Evolutionary conservation across 2,797 vertebrate genomes (phyloP).

Genomic region (Gymnoscopelus microlampas): DNA sequence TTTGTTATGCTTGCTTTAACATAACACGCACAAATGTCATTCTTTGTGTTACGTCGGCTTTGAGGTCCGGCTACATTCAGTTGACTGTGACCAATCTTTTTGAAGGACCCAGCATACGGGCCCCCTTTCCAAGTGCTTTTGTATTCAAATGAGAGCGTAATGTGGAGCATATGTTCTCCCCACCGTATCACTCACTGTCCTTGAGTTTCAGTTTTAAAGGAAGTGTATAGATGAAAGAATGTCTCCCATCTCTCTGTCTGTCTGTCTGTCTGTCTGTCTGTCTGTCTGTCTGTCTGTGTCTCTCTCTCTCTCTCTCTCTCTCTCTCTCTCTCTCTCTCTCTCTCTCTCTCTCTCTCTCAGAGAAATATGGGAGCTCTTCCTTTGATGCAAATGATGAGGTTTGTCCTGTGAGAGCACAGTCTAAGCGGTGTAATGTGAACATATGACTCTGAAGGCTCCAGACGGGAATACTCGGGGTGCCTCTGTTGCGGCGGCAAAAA

Average conservation of each 20-base stretch:
- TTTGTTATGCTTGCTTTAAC: slow-evolving; percentile 63
- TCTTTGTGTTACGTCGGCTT: slow-evolving; percentile 52
- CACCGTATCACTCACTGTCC: slow-evolving; percentile 69
- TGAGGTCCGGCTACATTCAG: slow-evolving; percentile 57
- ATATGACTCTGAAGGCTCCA: slow-evolving; percentile 83
- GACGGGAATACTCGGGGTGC: slow-evolving; percentile 82
- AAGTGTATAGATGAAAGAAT: slow-evolving; percentile 84
- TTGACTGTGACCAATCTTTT: slow-evolving; percentile 74
- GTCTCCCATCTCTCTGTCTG: slow-evolving; percentile 55
- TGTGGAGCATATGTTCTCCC: slow-evolving; percentile 74
- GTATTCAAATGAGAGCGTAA: slow-evolving; percentile 81
- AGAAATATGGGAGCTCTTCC: slow-evolving; percentile 73
- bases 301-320: slow-evolving; percentile 54
- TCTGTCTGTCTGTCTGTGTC: slow-evolving; percentile 46
- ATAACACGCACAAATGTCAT: slow-evolving; percentile 63
- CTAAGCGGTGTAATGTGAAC: slow-evolving; percentile 68
- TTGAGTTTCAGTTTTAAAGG: slow-evolving; percentile 76
- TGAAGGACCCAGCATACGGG: slow-evolving; percentile 63
- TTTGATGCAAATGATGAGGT: slow-evolving; percentile 80
- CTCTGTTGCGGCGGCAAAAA: slow-evolving; percentile 59
- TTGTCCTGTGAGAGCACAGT: slow-evolving; percentile 68
- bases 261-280: slow-evolving; percentile 36
- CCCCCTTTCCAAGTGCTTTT: slow-evolving; percentile 71
- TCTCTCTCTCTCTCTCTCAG: slow-evolving; percentile 49
- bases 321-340: slow-evolving; percentile 46